Evolutionary conservation across 2,888 invertebrate species (phyloP).

Genomic region (Xestia rhomboidea): DNA sequence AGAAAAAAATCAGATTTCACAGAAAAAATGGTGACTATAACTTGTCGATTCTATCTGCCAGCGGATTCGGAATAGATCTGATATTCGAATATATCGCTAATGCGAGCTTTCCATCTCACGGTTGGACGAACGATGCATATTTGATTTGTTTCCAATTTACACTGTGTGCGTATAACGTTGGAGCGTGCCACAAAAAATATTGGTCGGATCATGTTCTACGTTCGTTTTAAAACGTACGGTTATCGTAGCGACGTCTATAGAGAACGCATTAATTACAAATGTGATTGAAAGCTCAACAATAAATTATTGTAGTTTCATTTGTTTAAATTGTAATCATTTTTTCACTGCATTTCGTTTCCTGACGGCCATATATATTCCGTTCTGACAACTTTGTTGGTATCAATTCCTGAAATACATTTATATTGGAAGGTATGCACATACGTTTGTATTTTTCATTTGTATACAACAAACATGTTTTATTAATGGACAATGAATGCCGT

Average conservation of each 20-base stretch:
- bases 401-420: conserved; percentile 41
- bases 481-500: conserved; percentile 38
- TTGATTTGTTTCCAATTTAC: conserved; percentile 89
- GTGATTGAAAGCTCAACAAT: conserved; percentile 65
- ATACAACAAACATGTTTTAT: conserved; percentile 47
- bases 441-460: conserved; percentile 41
- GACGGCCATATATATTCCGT: conserved; percentile 37
- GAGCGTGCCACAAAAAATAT: conserved; percentile 80
- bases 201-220: conserved; percentile 71
- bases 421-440: conserved; percentile 31
- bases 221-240: conserved; percentile 60
- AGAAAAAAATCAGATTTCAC: conserved; percentile 71
- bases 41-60: conserved; percentile 76
- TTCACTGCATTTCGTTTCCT: conserved; percentile 39
- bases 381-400: conserved; percentile 56
- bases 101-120: conserved; percentile 87
- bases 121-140: conserved; percentile 87
- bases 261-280: conserved; percentile 64
- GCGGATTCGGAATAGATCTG: conserved; percentile 77
- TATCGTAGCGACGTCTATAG: conserved; percentile 53
- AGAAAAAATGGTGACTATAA: conserved; percentile 74
- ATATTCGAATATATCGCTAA: conserved; percentile 81
- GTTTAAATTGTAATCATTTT: conserved; percentile 47
- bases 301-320: conserved; percentile 59
- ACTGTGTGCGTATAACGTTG: conserved; percentile 74